A percentile compares a stretch with the other conserved stretches of the same genome.
Conservation (phyloP, 1,140 invertebrate species). For the Luehdorfia chinensis region DNA sequence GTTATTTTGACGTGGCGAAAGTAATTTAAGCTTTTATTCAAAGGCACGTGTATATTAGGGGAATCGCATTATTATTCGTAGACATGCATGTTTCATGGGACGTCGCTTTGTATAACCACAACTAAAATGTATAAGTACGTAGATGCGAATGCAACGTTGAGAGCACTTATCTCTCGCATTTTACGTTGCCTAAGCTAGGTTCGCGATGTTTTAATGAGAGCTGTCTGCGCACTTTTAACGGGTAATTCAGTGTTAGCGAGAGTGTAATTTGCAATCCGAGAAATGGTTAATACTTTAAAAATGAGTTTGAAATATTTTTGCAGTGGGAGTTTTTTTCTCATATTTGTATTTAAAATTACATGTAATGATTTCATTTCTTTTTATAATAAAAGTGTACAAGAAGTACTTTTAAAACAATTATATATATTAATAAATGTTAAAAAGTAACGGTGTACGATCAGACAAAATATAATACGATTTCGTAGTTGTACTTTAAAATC, state of each 20-base stretch:
- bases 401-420: too few species aligned
- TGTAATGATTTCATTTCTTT: too few species aligned
- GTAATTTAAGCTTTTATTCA: constrained; percentile 38
- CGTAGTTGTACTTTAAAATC: too few species aligned
- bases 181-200: constrained; percentile 23
- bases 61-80: constrained; percentile 44
- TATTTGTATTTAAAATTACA: too few species aligned
- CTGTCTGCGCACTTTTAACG: constrained; percentile 15
- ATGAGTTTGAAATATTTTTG: too few species aligned
- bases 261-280: constrained; percentile 15
- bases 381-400: too few species aligned
- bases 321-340: too few species aligned
- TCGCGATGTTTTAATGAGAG: constrained; percentile 16
- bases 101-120: constrained; percentile 14
- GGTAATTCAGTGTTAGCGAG: constrained; percentile 16
- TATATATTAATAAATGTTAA: too few species aligned
- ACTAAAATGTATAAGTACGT: constrained; percentile 29
- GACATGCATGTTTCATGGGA: constrained; percentile 46
- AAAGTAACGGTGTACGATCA: too few species aligned
- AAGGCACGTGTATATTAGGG: constrained; percentile 36
- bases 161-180: constrained; percentile 31
- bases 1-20: constrained; percentile 4
- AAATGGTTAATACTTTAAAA: constrained; percentile 4
- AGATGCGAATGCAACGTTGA: constrained; percentile 21
- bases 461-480: too few species aligned